Base-by-base conservation (phyloP, 2,888 invertebrate genomes). In the Microchrysa polita region DNA sequence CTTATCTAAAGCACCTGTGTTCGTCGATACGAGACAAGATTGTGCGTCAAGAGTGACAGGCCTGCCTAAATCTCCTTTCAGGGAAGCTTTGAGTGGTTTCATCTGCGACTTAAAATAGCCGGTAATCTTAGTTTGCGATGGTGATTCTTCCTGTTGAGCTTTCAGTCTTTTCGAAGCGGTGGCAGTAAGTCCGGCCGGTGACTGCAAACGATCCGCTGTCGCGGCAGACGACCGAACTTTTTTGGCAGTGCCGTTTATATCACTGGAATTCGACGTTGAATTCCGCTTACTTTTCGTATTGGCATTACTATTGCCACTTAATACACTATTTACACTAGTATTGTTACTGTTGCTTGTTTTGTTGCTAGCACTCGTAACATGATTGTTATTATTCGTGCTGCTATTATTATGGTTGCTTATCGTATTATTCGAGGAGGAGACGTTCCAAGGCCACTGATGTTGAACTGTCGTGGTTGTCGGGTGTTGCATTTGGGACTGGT, bases 31-130 rank as follows among this genome's bases (percentile, higher is more conserved):
- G 12, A 71, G 14, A 59, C 18, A 22, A 23, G 48, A 14, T 53
- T 67, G 67, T n/a, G 55, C 23, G 40, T 67, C 67, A 18, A 27
- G 57, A 5, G 40, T 42, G 40, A 22, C 18, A n/a, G 73, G 20
- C 65, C 72, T 67, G 69, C 60, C 61, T 61, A 81, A 79, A 74
- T 87, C 88, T 65, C 87, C 86, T 79, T 87, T 87, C 77, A 87
- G 81, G 20, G 57, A 20, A 75, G 83, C 85, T 80, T 87, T 88
- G 77, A 89, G 88, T 40, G 91, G 89, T 85, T 93, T 94, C 87
- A 92, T 90, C 85, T 93, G 93, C 77, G 93, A 90, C 83, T 92
- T 94, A 83, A 93, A 94, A 83, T 91, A 94, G 81, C 93, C 93
- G 27, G 93, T 93, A 82, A 94, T 94, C 84, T 93, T 93, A 67